Evolutionary conservation across 2,797 vertebrate species (phyloP).

Genomic region (Malurus leucopterus): DNA sequence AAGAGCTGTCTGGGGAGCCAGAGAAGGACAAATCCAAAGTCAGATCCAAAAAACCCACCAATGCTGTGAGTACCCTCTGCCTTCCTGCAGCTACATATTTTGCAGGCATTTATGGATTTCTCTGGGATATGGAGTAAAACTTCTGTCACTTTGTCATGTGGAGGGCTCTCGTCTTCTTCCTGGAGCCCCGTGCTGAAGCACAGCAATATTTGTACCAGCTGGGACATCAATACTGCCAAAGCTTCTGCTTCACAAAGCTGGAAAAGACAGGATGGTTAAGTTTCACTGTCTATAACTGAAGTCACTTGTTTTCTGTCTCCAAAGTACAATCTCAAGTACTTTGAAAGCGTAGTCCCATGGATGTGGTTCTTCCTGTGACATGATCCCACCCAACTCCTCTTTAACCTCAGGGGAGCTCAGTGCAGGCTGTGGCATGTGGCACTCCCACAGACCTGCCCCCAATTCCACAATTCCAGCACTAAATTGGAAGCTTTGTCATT

Average conservation of each 20-base stretch:
- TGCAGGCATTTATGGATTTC: not conserved
- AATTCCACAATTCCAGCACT: not conserved
- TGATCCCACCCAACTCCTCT: not conserved
- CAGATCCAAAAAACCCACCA: constrained; percentile 75
- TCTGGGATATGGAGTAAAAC: not conserved
- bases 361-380: not conserved
- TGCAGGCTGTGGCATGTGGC: not conserved
- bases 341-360: not conserved
- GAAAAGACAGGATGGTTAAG: not conserved
- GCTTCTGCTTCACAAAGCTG: not conserved
- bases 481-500: not conserved
- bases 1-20: constrained; percentile 46
- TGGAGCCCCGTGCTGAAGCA: not conserved
- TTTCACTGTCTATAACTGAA: not conserved
- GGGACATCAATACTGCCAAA: not conserved
- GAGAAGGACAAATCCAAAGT: constrained; percentile 80
- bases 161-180: not conserved
- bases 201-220: not conserved
- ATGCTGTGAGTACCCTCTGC: constrained; percentile 63
- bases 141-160: fast-evolving
- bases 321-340: not conserved
- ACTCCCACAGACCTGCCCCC: not conserved
- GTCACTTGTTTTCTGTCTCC: not conserved
- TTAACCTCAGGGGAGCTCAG: not conserved
- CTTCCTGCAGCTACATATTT: not conserved